Evolutionary conservation across 2,888 invertebrate genomes (phyloP), one percentile per base, ranked within the genome.

Genomic region (Andrena flavipes): DNA sequence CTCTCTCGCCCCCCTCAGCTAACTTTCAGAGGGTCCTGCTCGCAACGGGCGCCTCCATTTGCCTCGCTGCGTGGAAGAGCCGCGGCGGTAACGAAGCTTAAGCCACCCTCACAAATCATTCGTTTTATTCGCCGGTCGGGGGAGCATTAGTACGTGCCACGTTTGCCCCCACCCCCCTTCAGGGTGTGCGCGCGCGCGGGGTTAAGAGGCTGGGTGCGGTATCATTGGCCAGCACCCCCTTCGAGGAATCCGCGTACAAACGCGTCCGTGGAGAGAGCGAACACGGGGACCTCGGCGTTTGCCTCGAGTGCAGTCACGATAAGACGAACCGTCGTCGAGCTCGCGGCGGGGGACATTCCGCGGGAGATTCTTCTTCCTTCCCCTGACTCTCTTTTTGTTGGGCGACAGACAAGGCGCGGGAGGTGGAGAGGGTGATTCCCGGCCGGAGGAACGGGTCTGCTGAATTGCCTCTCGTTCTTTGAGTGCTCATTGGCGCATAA

Each of bases 101-200:
- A 91, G 90, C 90, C 88, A 86, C 88, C 91, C 89, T 88, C 91
- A 87, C 91, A 91, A 91, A 91, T 91, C 91, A 90, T 91, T 91
- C 90, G 89, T 88, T 91, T 90, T 88, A 88, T 87, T 82, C 88
- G 87, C 67, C 56, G 81, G 80, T 88, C 81, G 78, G 77, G 76
- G 80, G 74, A 73, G 80, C 88, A 90, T 72, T 68, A 71, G 76
- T 81, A 80, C 42, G 76, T 73, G 83, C 77, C 75, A 72, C 49
- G 73, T 71, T 80, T 64, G n/a, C 56, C 64, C 2, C 60, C 30
- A 7, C 13, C 33, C 7, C 33, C 30, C 0, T 2, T 20, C n/a
- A 8, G 16, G 29, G 59, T 8, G 51, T 64, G 64, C 30, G 30
- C 48, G 26, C 56, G 16, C 35, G 35, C 54, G 16, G 5, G 5